A percentile compares a stretch with the other conserved stretches of the same genome.
phyloP scores from a whole-genome alignment of 2,888 invertebrate genomes.

The Physocephala rufipes region DNA sequence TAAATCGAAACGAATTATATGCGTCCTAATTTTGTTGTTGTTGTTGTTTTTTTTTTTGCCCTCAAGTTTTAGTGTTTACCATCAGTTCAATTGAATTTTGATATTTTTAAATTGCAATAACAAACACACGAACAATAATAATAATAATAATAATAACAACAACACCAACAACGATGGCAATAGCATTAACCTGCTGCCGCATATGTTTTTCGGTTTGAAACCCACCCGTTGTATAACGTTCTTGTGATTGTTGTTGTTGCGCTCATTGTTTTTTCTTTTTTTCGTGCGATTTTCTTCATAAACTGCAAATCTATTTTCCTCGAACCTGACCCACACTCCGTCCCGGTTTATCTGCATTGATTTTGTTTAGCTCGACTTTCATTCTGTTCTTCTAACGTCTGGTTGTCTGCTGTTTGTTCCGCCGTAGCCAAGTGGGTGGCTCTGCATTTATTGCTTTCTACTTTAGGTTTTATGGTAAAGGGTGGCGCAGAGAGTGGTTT shows the following conservation, averaged over 20 bases:
- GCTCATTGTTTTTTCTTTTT: background rate
- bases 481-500: too few species aligned
- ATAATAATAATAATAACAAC: too few species aligned
- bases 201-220: background rate
- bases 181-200: too few species aligned
- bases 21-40: background rate
- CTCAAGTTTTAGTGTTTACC: background rate
- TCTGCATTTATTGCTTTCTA: too few species aligned
- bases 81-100: slow-evolving; percentile 11
- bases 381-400: background rate
- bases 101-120: slow-evolving; percentile 9
- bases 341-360: background rate
- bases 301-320: slow-evolving; percentile 2
- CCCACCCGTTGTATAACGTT: background rate
- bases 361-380: background rate
- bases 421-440: background rate
- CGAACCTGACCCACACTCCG: background rate
- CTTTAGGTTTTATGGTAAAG: too few species aligned
- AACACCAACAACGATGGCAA: too few species aligned
- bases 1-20: slow-evolving; percentile 9
- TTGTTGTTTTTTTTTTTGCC: background rate
- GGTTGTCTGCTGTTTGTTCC: too few species aligned
- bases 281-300: background rate
- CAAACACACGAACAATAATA: too few species aligned
- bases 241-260: background rate